A percentile compares a stretch with the other conserved stretches of the same genome.
phyloP scores from a whole-genome alignment of 2,113 vertebrate genomes.

The Pelmatolapia mariae region DNA sequence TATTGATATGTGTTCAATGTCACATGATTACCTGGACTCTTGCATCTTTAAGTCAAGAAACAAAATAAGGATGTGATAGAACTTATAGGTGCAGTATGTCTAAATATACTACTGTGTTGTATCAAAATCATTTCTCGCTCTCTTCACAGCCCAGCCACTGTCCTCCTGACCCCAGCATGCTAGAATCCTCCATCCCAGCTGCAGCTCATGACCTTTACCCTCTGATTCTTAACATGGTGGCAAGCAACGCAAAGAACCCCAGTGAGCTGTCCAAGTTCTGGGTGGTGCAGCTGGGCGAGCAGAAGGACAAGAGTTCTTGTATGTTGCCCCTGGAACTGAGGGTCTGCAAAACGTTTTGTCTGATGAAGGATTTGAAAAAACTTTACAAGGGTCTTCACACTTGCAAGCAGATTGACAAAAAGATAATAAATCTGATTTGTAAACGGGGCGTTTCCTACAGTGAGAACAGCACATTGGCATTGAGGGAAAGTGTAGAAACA shows the following conservation, averaged over 20 bases:
- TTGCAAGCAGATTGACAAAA: neutral
- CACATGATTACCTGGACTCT: neutral
- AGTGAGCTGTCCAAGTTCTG: conserved; percentile 65
- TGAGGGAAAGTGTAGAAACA: conserved; percentile 37
- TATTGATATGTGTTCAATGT: neutral
- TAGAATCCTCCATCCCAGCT: conserved; percentile 35
- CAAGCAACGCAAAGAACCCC: conserved; percentile 59
- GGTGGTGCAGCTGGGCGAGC: conserved; percentile 66
- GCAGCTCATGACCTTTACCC: conserved; percentile 72
- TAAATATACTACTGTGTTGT: neutral
- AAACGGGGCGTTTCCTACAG: neutral
- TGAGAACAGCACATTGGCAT: neutral
- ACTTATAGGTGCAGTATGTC: neutral
- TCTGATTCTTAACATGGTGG: conserved; percentile 75
- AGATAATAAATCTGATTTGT: neutral
- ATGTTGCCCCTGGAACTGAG: conserved; percentile 51
- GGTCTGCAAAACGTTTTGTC: conserved; percentile 60
- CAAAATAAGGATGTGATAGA: neutral
- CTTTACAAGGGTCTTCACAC: conserved; percentile 52
- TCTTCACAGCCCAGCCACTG: neutral
- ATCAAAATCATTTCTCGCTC: neutral
- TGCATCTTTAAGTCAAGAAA: neutral
- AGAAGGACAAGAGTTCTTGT: neutral
- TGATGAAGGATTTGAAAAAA: conserved; percentile 72
- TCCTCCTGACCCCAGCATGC: neutral